A percentile compares a stretch with the other conserved stretches of the same genome.
Conservation (phyloP, 1,140 invertebrate genomes). For the Mylabris phalerata region DNA sequence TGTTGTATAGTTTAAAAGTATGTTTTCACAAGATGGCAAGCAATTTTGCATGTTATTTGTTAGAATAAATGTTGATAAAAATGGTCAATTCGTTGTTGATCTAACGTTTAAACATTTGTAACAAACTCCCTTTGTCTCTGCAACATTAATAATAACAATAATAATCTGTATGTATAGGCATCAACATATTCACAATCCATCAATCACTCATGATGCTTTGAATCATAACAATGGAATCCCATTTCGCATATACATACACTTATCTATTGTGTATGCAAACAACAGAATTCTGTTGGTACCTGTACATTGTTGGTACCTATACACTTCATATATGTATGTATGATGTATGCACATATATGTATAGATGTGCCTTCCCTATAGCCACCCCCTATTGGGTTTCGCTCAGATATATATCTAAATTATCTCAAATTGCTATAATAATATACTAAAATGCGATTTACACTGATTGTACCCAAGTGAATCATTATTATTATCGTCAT, state of each 20-base stretch:
- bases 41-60: too few relatives aligned
- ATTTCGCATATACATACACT: slow-evolving; percentile 17
- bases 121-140: background rate
- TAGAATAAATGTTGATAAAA: background rate
- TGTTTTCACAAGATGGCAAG: background rate
- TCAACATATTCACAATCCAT: slow-evolving; percentile 1
- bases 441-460: slow-evolving; percentile 12
- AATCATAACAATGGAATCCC: slow-evolving; percentile 18
- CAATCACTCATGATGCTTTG: slow-evolving; percentile 15
- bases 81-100: background rate
- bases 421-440: slow-evolving; percentile 11
- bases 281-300: slow-evolving; percentile 14
- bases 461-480: slow-evolving; percentile 1
- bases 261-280: slow-evolving; percentile 11
- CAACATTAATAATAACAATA: background rate
- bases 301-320: slow-evolving; percentile 6
- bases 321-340: too few relatives aligned
- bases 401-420: slow-evolving; percentile 9
- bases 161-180: background rate
- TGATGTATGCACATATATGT: too few relatives aligned
- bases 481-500: too few relatives aligned
- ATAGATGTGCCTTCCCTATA: too few relatives aligned
- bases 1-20: background rate
- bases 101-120: too few relatives aligned
- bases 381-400: slow-evolving; percentile 1